phyloP scores from a whole-genome alignment of 1,140 invertebrate species.

The Philopotamus ludificatus region DNA sequence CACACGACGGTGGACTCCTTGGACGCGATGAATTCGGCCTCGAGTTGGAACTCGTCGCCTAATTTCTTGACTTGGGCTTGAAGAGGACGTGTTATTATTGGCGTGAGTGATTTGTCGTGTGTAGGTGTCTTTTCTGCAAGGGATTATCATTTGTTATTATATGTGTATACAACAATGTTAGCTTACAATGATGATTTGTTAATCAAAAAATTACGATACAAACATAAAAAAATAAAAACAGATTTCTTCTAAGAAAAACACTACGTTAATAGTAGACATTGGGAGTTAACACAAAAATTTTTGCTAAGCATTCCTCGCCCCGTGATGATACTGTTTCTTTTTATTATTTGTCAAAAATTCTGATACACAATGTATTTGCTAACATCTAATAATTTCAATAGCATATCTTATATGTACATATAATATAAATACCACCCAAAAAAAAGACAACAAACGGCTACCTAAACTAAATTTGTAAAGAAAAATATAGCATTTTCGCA shows the following conservation, averaged over 20 bases:
- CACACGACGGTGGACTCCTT: slow-evolving; percentile 77
- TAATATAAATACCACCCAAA: no score
- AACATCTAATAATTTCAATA: no score
- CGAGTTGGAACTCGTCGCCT: slow-evolving; percentile 55
- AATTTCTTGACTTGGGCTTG: slow-evolving; percentile 63
- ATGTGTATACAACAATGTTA: neutral
- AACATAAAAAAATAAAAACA: neutral
- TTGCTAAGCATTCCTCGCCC: slow-evolving; percentile 3
- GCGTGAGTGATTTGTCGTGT: slow-evolving; percentile 44
- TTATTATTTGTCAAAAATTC: neutral
- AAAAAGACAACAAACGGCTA: no score
- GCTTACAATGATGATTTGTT: neutral
- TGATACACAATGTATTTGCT: slow-evolving; percentile 36
- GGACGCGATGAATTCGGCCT: slow-evolving; percentile 62
- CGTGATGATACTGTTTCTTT: no score
- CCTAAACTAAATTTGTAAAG: no score
- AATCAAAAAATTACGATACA: neutral
- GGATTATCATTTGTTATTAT: slow-evolving; percentile 30
- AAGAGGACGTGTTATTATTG: slow-evolving; percentile 68
- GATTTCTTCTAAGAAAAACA: no score
- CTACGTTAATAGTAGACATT: neutral
- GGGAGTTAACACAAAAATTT: neutral
- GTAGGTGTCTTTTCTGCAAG: slow-evolving; percentile 40
- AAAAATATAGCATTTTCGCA: no score
- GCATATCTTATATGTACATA: no score